These are phyloP conservation scores for Lissocephala sabroskyi DNA, from an alignment of 2,888 invertebrate species.

Conservation along the genomic window DNA sequence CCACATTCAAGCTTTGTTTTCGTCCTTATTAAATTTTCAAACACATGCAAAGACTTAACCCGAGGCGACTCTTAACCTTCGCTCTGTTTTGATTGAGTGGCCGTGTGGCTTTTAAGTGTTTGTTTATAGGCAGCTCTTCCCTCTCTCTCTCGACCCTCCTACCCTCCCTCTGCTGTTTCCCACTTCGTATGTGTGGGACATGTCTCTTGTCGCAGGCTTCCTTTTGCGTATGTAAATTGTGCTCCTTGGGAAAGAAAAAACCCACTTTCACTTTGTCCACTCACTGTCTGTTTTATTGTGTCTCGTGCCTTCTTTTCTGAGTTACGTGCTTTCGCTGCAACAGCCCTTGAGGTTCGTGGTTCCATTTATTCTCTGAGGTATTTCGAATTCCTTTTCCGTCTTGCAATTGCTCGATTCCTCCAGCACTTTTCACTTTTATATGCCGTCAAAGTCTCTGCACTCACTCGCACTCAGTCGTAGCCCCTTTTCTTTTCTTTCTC, in stretches of 20 bases:
- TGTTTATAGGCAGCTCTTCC: conserved; percentile 31
- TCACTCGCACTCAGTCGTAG: background rate
- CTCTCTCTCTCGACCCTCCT: conserved; percentile 13
- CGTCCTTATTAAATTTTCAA: conserved; percentile 61
- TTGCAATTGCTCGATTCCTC: conserved; percentile 14
- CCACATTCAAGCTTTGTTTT: conserved; percentile 11
- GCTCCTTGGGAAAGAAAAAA: too few species aligned
- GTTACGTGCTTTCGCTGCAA: conserved; percentile 32
- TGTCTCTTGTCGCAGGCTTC: conserved; percentile 2
- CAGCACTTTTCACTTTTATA: too few species aligned
- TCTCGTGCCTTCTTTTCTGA: conserved; percentile 6
- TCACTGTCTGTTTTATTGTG: background rate
- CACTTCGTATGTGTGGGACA: background rate
- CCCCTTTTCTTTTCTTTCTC: background rate
- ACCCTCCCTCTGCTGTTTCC: conserved; percentile 14
- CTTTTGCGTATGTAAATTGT: background rate
- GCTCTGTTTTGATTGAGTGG: conserved; percentile 60
- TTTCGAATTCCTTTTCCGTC: conserved; percentile 17
- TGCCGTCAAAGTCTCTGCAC: too few species aligned
- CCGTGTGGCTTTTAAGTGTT: conserved; percentile 38
- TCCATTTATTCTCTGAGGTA: conserved; percentile 33
- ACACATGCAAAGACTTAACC: conserved; percentile 63
- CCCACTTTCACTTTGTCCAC: conserved; percentile 15
- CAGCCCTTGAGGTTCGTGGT: conserved; percentile 20
- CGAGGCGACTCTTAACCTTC: conserved; percentile 59